Percentiles rank a stretch among this genome's conserved stretches.
Evolutionary conservation across 2,797 vertebrate genomes (phyloP).

Genomic region (Podargus strigoides): DNA sequence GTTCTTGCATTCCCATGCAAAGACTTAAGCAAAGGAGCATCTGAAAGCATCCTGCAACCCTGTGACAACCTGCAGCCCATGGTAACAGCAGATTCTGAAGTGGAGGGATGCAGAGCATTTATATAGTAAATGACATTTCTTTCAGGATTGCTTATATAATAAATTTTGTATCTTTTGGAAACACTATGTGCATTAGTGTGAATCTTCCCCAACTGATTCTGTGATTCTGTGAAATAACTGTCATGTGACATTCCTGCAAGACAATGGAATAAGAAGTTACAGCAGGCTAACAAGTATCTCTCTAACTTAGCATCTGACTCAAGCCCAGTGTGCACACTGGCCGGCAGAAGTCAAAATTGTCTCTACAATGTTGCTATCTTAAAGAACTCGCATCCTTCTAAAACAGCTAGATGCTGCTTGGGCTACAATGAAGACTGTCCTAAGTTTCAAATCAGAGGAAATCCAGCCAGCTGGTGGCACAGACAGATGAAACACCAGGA

Average conservation of each 20-base stretch:
- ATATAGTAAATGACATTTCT: background rate
- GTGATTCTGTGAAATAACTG: no score
- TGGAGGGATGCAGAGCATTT: background rate
- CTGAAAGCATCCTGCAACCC: background rate
- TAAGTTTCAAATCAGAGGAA: background rate
- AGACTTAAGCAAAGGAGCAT: background rate
- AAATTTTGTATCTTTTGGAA: background rate
- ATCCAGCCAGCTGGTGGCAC: background rate
- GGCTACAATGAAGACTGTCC: background rate
- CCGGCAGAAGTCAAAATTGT: background rate
- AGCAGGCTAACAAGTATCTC: background rate
- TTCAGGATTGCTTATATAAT: background rate
- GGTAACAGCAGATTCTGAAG: background rate
- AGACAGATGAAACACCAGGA: background rate
- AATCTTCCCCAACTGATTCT: background rate
- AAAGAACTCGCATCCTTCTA: background rate
- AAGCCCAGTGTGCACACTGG: background rate
- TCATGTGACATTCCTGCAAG: background rate
- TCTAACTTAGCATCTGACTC: background rate
- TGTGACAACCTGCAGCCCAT: background rate
- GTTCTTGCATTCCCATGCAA: background rate
- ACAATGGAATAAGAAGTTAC: background rate
- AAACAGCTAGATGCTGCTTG: background rate
- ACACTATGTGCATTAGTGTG: background rate
- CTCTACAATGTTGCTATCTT: background rate